Conservation (phyloP, 2,797 vertebrate genomes). For the Hypotaenidia philippensis region DNA sequence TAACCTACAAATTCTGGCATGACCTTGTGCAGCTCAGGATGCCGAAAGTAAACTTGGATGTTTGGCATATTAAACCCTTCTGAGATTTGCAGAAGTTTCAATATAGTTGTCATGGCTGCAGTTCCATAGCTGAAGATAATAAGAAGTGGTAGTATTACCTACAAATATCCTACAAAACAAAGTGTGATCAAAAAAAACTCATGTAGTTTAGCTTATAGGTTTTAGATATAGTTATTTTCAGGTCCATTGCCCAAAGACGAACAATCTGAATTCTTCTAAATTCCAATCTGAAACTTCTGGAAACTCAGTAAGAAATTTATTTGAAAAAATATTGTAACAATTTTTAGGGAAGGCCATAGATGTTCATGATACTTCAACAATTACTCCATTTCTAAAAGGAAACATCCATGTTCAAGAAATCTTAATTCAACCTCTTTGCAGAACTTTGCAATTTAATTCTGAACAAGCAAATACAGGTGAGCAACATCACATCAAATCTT, state of each 20-base stretch:
- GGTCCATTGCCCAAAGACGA: not conserved
- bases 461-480: not conserved
- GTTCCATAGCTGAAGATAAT: not conserved
- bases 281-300: not conserved
- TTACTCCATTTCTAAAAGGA: not conserved
- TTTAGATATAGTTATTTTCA: not conserved
- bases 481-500: not conserved
- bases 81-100: not conserved
- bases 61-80: not conserved
- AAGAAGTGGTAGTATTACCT: not conserved
- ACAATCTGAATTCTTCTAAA: not conserved
- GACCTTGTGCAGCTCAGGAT: not conserved
- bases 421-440: not conserved
- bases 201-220: not conserved
- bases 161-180: not conserved
- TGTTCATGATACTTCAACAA: not conserved
- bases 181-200: fast-evolving
- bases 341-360: not conserved
- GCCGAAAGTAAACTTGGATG: not conserved
- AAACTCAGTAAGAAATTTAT: not conserved
- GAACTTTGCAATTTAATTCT: not conserved
- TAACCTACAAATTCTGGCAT: not conserved
- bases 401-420: not conserved
- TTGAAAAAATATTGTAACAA: not conserved
- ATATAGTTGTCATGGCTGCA: not conserved